These are phyloP conservation scores for Epinotia bilunana DNA, from an alignment of 2,888 invertebrate genomes.

Conservation along the genomic window DNA sequence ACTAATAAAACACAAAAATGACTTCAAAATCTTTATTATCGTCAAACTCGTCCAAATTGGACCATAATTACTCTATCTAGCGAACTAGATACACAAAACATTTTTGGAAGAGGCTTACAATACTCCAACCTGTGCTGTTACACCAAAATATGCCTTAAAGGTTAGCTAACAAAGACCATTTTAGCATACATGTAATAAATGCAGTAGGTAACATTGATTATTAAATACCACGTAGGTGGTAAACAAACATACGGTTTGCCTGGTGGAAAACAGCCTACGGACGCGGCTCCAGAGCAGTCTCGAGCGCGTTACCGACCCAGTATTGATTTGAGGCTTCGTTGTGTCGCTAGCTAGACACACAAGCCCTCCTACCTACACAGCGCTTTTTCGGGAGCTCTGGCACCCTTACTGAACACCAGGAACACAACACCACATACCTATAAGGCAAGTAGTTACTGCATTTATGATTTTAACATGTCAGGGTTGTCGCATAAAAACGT, in stretches of 20 bases:
- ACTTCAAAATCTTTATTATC: conserved; percentile 37
- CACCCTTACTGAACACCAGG: no score
- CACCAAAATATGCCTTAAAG: not conserved
- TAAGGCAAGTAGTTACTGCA: not conserved
- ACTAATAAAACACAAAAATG: conserved; percentile 15
- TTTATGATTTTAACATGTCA: not conserved
- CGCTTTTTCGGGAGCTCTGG: no score
- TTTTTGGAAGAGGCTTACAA: not conserved
- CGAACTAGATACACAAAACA: conserved; percentile 46
- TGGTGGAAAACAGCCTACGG: no score
- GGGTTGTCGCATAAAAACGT: not conserved
- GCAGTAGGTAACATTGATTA: not conserved
- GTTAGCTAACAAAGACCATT: not conserved
- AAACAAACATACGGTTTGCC: no score
- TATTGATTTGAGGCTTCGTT: no score
- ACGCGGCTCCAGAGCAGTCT: no score
- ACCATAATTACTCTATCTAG: conserved; percentile 49
- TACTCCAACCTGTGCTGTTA: not conserved
- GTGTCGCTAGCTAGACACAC: no score
- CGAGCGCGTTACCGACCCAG: no score
- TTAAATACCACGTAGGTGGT: no score
- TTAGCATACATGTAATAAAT: not conserved
- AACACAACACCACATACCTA: no score
- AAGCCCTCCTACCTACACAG: no score
- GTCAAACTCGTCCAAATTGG: conserved; percentile 44